A percentile compares a stretch with the other conserved stretches of the same genome.
Evolutionary conservation across 2,797 vertebrate species (phyloP).

Genomic region (Siniperca obscura): DNA sequence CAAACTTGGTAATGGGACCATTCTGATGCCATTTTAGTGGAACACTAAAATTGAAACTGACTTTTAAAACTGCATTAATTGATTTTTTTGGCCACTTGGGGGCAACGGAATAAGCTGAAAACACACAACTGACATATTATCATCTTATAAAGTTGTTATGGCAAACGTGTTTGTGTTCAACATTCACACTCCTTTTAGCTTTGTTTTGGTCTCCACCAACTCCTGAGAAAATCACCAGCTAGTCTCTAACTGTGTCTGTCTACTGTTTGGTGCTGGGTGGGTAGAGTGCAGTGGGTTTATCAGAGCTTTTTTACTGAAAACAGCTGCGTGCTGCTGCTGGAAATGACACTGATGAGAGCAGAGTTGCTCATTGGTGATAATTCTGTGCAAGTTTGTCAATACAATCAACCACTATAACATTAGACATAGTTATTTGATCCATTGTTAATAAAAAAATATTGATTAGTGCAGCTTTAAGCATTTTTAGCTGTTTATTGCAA

Average conservation of each 20-base stretch:
- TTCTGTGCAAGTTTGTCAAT: background rate
- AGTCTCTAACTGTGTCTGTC: background rate
- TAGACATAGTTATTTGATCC: background rate
- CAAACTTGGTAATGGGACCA: background rate
- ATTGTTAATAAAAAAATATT: background rate
- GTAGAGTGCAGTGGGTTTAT: too few species aligned
- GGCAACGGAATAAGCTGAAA: background rate
- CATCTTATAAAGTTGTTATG: background rate
- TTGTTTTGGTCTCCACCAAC: background rate
- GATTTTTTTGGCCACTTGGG: background rate
- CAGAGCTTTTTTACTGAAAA: too few species aligned
- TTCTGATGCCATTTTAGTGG: background rate
- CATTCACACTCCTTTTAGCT: background rate
- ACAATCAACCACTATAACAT: background rate
- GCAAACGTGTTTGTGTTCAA: background rate
- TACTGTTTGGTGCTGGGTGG: too few species aligned
- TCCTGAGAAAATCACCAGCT: background rate
- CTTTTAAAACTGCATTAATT: background rate
- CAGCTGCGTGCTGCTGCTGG: too few species aligned
- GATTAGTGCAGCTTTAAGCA: too few species aligned
- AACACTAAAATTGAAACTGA: background rate
- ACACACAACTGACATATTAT: background rate
- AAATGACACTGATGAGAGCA: too few species aligned
- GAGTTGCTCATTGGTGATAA: background rate
- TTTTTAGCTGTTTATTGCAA: background rate